These are phyloP conservation scores for Pampus argenteus DNA, from an alignment of 2,797 vertebrate genomes.

Conservation along the genomic window DNA sequence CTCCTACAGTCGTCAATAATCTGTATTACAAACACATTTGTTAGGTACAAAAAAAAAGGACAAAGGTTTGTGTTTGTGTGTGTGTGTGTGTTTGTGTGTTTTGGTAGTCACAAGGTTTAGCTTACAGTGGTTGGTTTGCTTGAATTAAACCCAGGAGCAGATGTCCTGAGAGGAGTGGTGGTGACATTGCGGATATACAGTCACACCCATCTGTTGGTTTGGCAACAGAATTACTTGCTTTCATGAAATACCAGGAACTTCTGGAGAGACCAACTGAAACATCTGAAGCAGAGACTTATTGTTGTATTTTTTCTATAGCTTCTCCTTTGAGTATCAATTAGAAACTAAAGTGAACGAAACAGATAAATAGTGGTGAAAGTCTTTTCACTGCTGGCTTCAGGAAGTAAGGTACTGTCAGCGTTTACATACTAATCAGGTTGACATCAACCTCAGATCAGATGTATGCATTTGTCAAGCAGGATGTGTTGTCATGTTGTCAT, in stretches of 20 bases:
- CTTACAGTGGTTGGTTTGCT: conserved; percentile 50
- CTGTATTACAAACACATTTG: too few species aligned
- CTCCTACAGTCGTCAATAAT: too few species aligned
- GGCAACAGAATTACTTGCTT: conserved; percentile 56
- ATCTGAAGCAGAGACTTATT: not conserved
- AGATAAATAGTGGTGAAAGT: not conserved
- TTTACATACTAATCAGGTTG: conserved; percentile 46
- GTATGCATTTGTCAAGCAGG: conserved; percentile 40
- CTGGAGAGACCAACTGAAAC: conserved; percentile 13
- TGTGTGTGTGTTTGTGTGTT: conserved; percentile 27
- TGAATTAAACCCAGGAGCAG: conserved; percentile 66
- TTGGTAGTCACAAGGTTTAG: conserved; percentile 56
- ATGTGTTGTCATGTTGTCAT: conserved; percentile 67
- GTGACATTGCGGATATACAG: conserved; percentile 53
- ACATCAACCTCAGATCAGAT: conserved; percentile 49
- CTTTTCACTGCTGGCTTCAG: conserved; percentile 24
- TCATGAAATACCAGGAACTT: conserved; percentile 52
- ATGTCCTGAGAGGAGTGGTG: conserved; percentile 60
- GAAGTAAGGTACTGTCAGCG: conserved; percentile 16
- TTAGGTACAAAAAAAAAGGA: too few species aligned
- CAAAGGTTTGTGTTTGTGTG: conserved; percentile 12
- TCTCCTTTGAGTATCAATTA: not conserved
- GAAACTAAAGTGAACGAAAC: not conserved
- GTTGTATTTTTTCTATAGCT: not conserved
- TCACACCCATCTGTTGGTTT: conserved; percentile 72